Evolutionary conservation across 2,888 invertebrate genomes (phyloP).

Genomic region (Pammene fasciana): DNA sequence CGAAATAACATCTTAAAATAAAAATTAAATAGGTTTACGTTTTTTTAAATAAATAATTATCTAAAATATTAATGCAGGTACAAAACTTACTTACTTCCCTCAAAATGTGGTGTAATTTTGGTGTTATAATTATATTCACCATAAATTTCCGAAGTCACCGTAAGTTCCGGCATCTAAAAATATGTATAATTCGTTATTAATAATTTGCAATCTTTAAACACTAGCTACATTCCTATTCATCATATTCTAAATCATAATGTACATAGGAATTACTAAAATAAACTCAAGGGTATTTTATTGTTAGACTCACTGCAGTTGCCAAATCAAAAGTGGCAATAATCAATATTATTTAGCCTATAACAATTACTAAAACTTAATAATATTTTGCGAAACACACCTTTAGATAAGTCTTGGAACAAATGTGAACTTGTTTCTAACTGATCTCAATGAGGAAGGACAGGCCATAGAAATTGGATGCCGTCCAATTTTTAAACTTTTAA

Average conservation of each 20-base stretch:
- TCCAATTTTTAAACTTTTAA: constrained; percentile 78
- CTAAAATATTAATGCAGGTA: background rate
- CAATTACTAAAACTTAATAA: constrained; percentile 9
- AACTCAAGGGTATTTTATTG: constrained; percentile 40
- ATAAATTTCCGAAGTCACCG: constrained; percentile 89
- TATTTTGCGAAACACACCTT: constrained; percentile 30
- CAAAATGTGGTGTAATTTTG: constrained; percentile 67
- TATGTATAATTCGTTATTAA: constrained; percentile 44
- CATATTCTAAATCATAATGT: constrained; percentile 23
- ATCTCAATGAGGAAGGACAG: constrained; percentile 63
- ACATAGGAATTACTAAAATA: constrained; percentile 36
- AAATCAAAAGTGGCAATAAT: constrained; percentile 32
- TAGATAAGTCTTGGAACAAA: constrained; percentile 26
- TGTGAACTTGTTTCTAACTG: constrained; percentile 45
- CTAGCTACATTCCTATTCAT: constrained; percentile 17
- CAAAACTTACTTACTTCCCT: constrained; percentile 72
- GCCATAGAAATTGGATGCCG: constrained; percentile 72
- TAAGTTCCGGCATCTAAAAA: constrained; percentile 81
- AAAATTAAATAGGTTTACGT: constrained; percentile 28
- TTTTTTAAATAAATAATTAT: constrained; percentile 17
- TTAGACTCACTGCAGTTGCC: constrained; percentile 36
- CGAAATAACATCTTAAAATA: constrained; percentile 86
- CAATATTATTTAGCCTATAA: constrained; percentile 12
- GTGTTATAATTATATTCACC: constrained; percentile 86
- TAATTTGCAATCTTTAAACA: constrained; percentile 22